phyloP scores from a whole-genome alignment of 2,797 vertebrate genomes.

The Linurgus olivaceus region DNA sequence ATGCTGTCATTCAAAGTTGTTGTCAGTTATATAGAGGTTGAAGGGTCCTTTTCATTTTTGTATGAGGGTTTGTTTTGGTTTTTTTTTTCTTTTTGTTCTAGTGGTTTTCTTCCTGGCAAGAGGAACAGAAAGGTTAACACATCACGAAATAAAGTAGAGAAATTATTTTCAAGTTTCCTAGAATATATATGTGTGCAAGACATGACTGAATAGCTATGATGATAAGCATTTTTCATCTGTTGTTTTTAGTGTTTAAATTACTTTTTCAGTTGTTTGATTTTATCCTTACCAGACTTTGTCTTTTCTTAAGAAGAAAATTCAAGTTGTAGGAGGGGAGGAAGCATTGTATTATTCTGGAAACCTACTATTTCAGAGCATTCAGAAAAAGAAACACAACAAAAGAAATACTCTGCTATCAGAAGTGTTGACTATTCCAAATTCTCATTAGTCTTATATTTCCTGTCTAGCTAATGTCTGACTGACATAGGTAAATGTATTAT shows the following conservation, averaged over 20 bases:
- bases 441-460: background rate
- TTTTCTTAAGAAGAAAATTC: background rate
- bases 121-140: background rate
- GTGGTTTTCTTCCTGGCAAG: background rate
- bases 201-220: background rate
- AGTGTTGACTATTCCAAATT: background rate
- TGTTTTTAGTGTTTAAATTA: background rate
- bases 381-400: background rate
- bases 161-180: background rate
- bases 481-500: background rate
- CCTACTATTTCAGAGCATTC: background rate
- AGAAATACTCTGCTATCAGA: background rate
- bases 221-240: background rate
- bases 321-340: background rate
- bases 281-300: background rate
- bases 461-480: background rate
- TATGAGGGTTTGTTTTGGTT: background rate
- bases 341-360: background rate
- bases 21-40: background rate
- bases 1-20: slow-evolving; percentile 18
- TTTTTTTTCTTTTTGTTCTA: background rate
- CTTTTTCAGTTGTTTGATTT: background rate
- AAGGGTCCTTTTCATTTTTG: background rate
- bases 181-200: background rate
- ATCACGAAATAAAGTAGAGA: background rate